These are phyloP conservation scores for Eremobia ochroleuca DNA, from an alignment of 2,888 invertebrate genomes.

Conservation along the genomic window DNA sequence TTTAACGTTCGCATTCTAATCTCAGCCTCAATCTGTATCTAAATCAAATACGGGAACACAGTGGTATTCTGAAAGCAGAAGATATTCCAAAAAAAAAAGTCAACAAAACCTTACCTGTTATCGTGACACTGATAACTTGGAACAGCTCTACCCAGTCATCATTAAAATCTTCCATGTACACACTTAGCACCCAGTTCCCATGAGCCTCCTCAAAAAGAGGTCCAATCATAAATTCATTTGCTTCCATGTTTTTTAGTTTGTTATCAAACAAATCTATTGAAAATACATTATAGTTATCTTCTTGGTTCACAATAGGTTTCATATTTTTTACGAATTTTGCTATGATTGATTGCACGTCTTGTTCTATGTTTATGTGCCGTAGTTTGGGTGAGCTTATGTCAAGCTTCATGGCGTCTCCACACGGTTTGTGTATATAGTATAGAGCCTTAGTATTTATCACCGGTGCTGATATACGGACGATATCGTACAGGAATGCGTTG, in stretches of 20 bases:
- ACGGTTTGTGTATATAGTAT: slow-evolving; percentile 79
- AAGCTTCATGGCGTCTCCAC: slow-evolving; percentile 73
- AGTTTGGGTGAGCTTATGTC: slow-evolving; percentile 63
- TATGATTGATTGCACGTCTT: slow-evolving; percentile 14
- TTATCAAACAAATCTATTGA: slow-evolving; percentile 7
- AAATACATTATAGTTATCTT: slow-evolving; percentile 62
- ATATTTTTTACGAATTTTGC: slow-evolving; percentile 43
- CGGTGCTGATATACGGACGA: slow-evolving; percentile 78
- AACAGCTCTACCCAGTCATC: slow-evolving; percentile 79
- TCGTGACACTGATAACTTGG: slow-evolving; percentile 82
- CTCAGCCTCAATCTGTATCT: too few species aligned
- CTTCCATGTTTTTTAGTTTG: slow-evolving; percentile 65
- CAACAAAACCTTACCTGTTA: slow-evolving; percentile 74
- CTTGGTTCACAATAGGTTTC: slow-evolving; percentile 44
- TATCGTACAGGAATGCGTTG: slow-evolving; percentile 74
- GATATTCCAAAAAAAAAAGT: not conserved
- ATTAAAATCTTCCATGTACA: slow-evolving; percentile 72
- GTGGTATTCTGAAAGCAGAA: not conserved
- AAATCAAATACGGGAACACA: too few species aligned
- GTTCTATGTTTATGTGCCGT: not conserved
- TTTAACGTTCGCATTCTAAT: too few species aligned
- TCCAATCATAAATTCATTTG: slow-evolving; percentile 81
- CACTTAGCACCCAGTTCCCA: slow-evolving; percentile 86
- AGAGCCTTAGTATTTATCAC: slow-evolving; percentile 65
- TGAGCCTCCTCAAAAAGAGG: slow-evolving; percentile 79